Evolutionary conservation across 2,797 vertebrate species (phyloP), one percentile per base, ranked within the genome.

Genomic region (Crax fasciolata): DNA sequence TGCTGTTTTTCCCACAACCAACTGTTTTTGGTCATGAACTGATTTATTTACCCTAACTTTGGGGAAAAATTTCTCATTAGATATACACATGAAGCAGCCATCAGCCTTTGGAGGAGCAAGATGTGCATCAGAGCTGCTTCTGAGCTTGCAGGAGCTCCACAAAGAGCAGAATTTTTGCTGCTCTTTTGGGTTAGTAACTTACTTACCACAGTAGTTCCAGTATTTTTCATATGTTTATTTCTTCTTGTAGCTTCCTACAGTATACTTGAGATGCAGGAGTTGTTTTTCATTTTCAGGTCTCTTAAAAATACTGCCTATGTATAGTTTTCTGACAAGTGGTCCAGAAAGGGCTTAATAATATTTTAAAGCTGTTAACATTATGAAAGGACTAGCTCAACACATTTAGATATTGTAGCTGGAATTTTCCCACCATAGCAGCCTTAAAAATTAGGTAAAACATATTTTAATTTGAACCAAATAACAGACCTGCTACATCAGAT

Each of bases 401-500:
- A 13, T 83, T 96, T 91, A 63, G n/a, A 58, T 92, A 43, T 51
- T 2, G 1, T 28, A 55, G 19, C 48, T 81, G 89, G 65, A 89
- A 51, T 75, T 96, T 80, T 93, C 89, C n/a, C 39, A 30, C 9
- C 2, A 48, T 49, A 92, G 43, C 11, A 81, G 8, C 73, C 55
- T 93, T 95, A 93, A 71, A 55, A 93, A 75, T 65, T 25, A 95
- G 65, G 58, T 76, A 90, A 94, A 95, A 94, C 55, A 25, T 61
- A 38, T 81, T 91, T 89, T 84, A 74, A 67, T 92, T 95, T 87
- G 52, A 77, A 86, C 68, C 46, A 54, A 59, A 41, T 85, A 94
- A 57, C 46, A 43, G 52, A 83, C 21, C 21, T 76, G 30, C 82
- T 94, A 59, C 24, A 35, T 91, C 58, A 92, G 93, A 87, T 91